phyloP scores from a whole-genome alignment of 35 echinoderm and acorn worm species.

The Diadema setosum region DNA sequence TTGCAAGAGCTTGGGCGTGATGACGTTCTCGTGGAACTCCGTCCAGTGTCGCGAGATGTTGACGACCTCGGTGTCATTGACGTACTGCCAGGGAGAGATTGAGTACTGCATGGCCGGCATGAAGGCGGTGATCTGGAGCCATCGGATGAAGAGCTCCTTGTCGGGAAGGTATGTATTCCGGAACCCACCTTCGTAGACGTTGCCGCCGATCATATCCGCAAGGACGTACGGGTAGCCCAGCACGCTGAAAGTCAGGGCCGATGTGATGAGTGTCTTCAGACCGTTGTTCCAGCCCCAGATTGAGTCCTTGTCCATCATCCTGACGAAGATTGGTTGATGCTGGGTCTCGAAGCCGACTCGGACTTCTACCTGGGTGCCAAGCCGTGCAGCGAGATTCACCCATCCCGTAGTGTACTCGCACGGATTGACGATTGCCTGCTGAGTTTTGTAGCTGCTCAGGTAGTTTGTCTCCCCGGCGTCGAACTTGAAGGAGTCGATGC shows the following conservation, averaged over 20 bases:
- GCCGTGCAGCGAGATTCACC: constrained; percentile 70
- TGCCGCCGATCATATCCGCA: constrained; percentile 98
- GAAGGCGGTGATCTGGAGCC: constrained; percentile 94
- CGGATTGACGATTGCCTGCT: constrained; percentile 58
- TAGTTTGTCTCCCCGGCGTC: constrained; percentile 97
- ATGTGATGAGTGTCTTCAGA: constrained; percentile 85
- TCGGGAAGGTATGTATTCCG: constrained; percentile 50
- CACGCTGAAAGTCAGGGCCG: constrained; percentile 81
- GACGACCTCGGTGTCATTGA: constrained; percentile 73
- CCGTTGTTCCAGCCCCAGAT: constrained; percentile 95
- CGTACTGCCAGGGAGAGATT: constrained; percentile 96
- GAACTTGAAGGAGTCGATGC: constrained; percentile 95
- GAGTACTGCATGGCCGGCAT: constrained; percentile 97
- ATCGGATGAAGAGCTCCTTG: constrained; percentile 82
- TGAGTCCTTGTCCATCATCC: constrained; percentile 99
- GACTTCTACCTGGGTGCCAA: constrained; percentile 82
- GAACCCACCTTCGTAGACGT: constrained; percentile 85
- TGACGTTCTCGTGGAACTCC: constrained; percentile 65
- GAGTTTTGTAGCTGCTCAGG: constrained; percentile 51
- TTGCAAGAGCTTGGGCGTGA: constrained; percentile 72
- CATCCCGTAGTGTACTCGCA: constrained; percentile 82
- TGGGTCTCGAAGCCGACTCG: constrained; percentile 88
- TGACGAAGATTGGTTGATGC: constrained; percentile 76
- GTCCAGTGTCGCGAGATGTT: constrained; percentile 69
- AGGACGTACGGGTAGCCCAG: constrained; percentile 90